phyloP scores from a whole-genome alignment of 2,888 invertebrate genomes.

The Petrolisthes cinctipes region DNA sequence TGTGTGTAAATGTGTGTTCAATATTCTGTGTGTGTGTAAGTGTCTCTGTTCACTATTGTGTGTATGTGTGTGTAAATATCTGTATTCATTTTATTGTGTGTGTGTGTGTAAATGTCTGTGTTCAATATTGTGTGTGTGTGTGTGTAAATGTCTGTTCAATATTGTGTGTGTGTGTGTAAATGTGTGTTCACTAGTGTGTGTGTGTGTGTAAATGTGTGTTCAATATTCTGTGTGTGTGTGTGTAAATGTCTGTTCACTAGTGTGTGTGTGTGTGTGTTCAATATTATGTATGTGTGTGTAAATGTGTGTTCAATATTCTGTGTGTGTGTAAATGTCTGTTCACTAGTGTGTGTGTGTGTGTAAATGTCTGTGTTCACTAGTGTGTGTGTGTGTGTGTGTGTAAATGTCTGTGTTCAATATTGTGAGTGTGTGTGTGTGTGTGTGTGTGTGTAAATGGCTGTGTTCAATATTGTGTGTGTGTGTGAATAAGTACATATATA shows the following conservation, averaged over 20 bases:
- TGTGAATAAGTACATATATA: too few species aligned
- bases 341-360: not conserved
- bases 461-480: too few species aligned
- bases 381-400: too few species aligned
- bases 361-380: not conserved
- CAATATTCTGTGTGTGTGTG: not conserved
- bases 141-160: constrained; percentile 13
- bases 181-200: not conserved
- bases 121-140: constrained; percentile 29
- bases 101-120: constrained; percentile 6
- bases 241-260: too few species aligned
- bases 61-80: constrained; percentile 23
- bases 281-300: not conserved
- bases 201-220: not conserved
- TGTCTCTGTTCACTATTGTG: constrained; percentile 7
- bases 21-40: not conserved
- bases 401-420: too few species aligned
- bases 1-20: too few species aligned
- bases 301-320: not conserved
- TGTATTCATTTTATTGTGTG: too few species aligned
- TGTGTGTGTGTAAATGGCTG: too few species aligned
- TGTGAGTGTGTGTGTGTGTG: too few species aligned
- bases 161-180: not conserved
- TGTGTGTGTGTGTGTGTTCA: not conserved
- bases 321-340: not conserved